Base-by-base conservation (phyloP, 2,888 invertebrate species). In the Caenorhabditis virilis region DNA sequence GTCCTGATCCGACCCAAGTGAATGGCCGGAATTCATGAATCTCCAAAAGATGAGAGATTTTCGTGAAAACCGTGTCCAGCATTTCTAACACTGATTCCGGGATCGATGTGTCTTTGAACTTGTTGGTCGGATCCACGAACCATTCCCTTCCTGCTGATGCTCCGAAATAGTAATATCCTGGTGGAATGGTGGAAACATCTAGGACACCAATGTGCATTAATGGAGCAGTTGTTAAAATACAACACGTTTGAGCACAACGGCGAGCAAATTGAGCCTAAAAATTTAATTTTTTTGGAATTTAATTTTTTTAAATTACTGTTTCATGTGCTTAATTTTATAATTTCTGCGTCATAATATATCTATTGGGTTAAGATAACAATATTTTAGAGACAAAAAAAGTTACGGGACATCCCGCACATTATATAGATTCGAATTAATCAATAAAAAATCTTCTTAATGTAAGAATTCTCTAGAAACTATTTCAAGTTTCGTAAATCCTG, bases 141-240 rank as follows among this genome's bases (percentile, higher is more conserved):
- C 83, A 83, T 57, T 83, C 83, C 7, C 83, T 74, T 16, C 83
- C 83, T 15, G 73, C 82, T 1, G 80, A 81, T 1, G 82, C 82
- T 15, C 82, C 82, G 49, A 78, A 83, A 63, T 77, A 80, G 54
- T 82, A 82, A 48, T 82, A 80, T 16, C 83, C 68, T 25, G 56
- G 54, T 5, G 71, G 71, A 42, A 71, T 67, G 13, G 71, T 71
- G 25, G 63, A 65, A 7, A 71, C 71, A 41, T 71, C 67, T 6
- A 71, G 59, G 3, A 71, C 66, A 20, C 82, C 82, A 18, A 79
- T 78, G 43, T 80, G 77, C 76, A 81, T 77, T 57, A 83, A 51
- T 2, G 83, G 83, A 11, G 83, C 83, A 9, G 82, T 83, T 1
- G 83, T 83, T 22, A 82, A 64, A 39, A 83, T 83, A 18, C 80